Percentiles rank a stretch among this genome's conserved stretches.
phyloP scores from a whole-genome alignment of 2,797 vertebrate genomes.

The Smutsia temminckii region DNA sequence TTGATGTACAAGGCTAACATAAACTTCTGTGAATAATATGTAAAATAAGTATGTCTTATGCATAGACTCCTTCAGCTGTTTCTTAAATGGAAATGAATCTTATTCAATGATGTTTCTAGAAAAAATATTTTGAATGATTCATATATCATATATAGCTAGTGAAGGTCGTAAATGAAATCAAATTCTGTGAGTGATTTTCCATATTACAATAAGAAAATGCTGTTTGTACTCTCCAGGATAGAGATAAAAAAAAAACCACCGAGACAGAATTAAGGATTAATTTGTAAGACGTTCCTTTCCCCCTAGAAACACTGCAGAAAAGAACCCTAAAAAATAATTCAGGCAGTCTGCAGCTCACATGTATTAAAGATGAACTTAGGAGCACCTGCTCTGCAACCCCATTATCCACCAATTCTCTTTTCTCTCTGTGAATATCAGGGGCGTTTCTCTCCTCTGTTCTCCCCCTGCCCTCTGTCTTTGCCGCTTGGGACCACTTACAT shows the following conservation, averaged over 20 bases:
- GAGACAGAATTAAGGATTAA: neutral
- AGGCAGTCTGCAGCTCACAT: neutral
- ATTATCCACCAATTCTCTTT: neutral
- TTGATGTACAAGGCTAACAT: neutral
- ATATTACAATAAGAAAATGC: neutral
- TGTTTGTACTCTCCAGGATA: neutral
- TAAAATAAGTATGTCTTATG: neutral
- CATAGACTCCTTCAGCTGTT: neutral
- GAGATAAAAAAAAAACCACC: neutral
- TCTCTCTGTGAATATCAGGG: neutral
- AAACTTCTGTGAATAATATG: neutral
- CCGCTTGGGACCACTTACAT: neutral
- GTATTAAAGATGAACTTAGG: neutral
- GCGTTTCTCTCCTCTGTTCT: neutral
- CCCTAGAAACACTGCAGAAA: neutral
- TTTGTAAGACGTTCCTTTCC: neutral
- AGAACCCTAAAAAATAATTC: neutral
- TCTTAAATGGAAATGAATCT: slow-evolving; percentile 20
- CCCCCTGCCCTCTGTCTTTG: neutral
- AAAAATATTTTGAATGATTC: slow-evolving; percentile 1
- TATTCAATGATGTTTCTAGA: neutral
- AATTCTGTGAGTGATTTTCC: neutral
- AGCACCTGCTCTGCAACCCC: neutral
- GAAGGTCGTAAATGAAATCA: slow-evolving; percentile 19
- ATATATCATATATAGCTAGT: neutral